Conservation (phyloP, 30 jellyfish, hydroid and myxozoan species). For the Catostylus mosaicus region DNA sequence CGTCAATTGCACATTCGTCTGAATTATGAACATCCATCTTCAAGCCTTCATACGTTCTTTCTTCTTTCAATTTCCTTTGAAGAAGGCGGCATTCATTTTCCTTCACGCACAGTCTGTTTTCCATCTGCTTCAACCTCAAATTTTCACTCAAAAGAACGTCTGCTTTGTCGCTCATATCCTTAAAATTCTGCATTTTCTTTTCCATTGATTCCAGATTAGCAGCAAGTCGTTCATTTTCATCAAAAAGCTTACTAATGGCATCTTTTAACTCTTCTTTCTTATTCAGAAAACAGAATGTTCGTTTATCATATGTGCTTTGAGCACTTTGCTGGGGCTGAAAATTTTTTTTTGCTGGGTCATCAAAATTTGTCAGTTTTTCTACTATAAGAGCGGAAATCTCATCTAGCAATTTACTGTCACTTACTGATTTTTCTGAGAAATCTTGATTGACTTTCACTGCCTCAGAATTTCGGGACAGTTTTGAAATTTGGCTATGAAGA, state of each 20-base stretch:
- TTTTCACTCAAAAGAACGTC: neutral
- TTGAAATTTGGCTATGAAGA: neutral
- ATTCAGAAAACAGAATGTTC: too few relatives aligned
- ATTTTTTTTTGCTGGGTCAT: too few relatives aligned
- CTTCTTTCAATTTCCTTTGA: neutral
- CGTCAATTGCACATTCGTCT: too few relatives aligned
- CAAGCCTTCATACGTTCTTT: too few relatives aligned
- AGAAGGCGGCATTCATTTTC: neutral
- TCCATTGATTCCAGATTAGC: slow-evolving; percentile 5
- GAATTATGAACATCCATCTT: too few relatives aligned
- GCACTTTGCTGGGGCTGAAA: too few relatives aligned
- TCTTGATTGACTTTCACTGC: neutral
- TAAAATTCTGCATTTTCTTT: neutral
- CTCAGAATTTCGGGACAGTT: neutral
- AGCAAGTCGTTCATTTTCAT: neutral
- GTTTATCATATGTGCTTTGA: too few relatives aligned
- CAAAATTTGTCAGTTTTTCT: too few relatives aligned
- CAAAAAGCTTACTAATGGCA: neutral
- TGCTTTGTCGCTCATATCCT: neutral
- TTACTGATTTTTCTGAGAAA: neutral
- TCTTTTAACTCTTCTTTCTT: too few relatives aligned
- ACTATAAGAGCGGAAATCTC: too few relatives aligned
- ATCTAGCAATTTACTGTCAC: too few relatives aligned
- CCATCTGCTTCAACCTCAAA: neutral
- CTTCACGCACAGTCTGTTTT: neutral